Conservation (phyloP, 2,888 invertebrate genomes). For the Spisula subtruncata region DNA sequence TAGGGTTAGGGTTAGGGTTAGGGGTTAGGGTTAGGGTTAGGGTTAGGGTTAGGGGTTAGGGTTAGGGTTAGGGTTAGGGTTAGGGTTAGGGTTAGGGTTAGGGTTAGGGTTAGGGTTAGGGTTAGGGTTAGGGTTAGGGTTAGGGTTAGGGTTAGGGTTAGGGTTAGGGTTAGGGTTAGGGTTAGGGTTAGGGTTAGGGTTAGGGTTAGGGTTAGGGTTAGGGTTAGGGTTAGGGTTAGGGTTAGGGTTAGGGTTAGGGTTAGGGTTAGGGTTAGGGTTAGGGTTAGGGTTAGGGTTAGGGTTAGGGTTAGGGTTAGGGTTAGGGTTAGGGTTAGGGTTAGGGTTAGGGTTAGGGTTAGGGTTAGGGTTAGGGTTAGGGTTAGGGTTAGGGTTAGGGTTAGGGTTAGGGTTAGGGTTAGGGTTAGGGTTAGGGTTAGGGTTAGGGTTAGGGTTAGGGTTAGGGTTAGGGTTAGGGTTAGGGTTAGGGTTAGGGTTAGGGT, state of each 20-base stretch:
- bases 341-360: conserved; percentile 66
- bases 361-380: conserved; percentile 47
- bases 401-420: conserved; percentile 76
- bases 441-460: conserved; percentile 51
- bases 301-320: conserved; percentile 69
- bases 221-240: conserved; percentile 17
- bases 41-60: too few species aligned
- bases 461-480: conserved; percentile 51
- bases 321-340: conserved; percentile 67
- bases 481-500: conserved; percentile 68
- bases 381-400: conserved; percentile 66
- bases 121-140: conserved; percentile 50
- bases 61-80: conserved; percentile 52
- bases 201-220: too few species aligned
- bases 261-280: conserved; percentile 60
- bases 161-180: too few species aligned
- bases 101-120: conserved; percentile 25
- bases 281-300: conserved; percentile 62
- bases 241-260: conserved; percentile 71
- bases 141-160: conserved; percentile 31
- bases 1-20: too few species aligned
- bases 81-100: conserved; percentile 68
- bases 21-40: too few species aligned
- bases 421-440: conserved; percentile 73
- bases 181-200: too few species aligned